These are phyloP conservation scores for Microctenopoma steveboyesi DNA, from an alignment of 2,797 vertebrate genomes.

Conservation along the genomic window DNA sequence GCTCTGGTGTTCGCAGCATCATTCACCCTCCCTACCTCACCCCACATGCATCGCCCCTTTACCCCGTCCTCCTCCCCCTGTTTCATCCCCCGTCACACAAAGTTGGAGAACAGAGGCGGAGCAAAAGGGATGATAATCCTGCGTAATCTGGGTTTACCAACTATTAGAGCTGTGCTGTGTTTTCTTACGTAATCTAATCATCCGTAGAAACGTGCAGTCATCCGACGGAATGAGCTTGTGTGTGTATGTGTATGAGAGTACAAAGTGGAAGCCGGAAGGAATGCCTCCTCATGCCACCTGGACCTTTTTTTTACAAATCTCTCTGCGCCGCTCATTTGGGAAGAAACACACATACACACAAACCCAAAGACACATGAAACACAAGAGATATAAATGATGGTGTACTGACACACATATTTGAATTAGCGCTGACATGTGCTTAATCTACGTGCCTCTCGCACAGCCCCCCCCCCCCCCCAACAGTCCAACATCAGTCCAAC, in stretches of 20 bases:
- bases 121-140: slow-evolving; percentile 80
- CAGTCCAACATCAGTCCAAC: slow-evolving; percentile 19
- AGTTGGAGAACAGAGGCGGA: slow-evolving; percentile 69
- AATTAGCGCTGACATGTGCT: slow-evolving; percentile 8
- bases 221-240: slow-evolving; percentile 51
- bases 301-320: slow-evolving; percentile 16
- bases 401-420: slow-evolving; percentile 46
- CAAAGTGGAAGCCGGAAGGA: slow-evolving; percentile 55
- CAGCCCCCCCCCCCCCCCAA: not conserved
- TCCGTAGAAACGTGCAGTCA: slow-evolving; percentile 77
- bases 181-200: slow-evolving; percentile 84
- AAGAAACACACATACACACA: slow-evolving; percentile 37
- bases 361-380: slow-evolving; percentile 5
- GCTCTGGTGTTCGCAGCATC: slow-evolving; percentile 83
- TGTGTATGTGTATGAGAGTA: slow-evolving; percentile 48
- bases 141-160: slow-evolving; percentile 87
- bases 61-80: slow-evolving; percentile 31
- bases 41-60: slow-evolving; percentile 35
- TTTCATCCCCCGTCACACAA: slow-evolving; percentile 46
- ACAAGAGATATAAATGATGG: slow-evolving; percentile 39
- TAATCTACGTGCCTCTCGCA: slow-evolving; percentile 26
- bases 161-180: slow-evolving; percentile 79
- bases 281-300: slow-evolving; percentile 69
- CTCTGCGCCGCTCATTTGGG: slow-evolving; percentile 23
- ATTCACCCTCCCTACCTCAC: slow-evolving; percentile 46